phyloP scores from a whole-genome alignment of 2,113 vertebrate species.

The Sclerurus mexicanus region DNA sequence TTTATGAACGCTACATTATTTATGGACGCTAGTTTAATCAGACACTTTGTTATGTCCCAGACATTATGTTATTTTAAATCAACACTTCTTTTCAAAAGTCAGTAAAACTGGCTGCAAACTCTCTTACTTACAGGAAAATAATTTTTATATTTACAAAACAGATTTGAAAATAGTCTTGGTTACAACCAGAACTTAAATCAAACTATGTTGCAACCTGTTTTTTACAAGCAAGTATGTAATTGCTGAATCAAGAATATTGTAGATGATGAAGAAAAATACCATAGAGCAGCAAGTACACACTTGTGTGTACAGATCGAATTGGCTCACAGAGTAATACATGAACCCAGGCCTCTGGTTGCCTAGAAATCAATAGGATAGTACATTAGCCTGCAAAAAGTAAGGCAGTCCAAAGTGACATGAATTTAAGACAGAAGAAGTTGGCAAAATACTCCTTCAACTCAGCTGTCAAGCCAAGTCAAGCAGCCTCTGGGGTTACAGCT shows the following conservation, averaged over 20 bases:
- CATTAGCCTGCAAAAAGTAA: not conserved
- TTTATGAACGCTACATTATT: not conserved
- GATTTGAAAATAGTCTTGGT: not conserved
- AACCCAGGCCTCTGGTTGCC: not conserved
- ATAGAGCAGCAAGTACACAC: not conserved
- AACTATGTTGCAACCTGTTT: not conserved
- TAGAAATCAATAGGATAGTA: not conserved
- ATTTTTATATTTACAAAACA: not conserved
- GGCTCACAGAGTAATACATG: not conserved
- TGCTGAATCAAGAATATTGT: not conserved
- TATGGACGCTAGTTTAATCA: not conserved
- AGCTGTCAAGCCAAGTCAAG: not conserved
- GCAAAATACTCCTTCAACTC: not conserved
- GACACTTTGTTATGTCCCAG: not conserved
- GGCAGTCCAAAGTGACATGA: not conserved
- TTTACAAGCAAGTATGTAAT: not conserved
- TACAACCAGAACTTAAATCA: not conserved
- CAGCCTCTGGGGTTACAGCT: not conserved
- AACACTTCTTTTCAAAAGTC: not conserved
- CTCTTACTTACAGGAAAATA: not conserved
- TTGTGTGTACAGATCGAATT: not conserved
- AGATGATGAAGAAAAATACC: not conserved
- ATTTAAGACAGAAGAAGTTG: not conserved
- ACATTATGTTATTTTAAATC: not conserved
- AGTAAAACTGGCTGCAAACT: not conserved